These are phyloP conservation scores for Idaea dimidiata DNA, from an alignment of 2,888 invertebrate species.

Conservation along the genomic window DNA sequence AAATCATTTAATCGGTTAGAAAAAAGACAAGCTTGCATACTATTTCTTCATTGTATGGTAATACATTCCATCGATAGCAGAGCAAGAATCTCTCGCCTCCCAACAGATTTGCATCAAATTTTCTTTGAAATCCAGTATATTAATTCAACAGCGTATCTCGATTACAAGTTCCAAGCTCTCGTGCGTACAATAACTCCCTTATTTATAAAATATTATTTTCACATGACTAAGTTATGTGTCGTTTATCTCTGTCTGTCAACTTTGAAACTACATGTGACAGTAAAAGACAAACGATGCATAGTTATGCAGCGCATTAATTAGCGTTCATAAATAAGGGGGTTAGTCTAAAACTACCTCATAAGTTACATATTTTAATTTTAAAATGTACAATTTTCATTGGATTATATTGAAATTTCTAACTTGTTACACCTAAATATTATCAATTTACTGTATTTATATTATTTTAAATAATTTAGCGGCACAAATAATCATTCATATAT, in stretches of 20 bases:
- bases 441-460: not conserved
- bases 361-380: not conserved
- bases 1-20: too few relatives aligned
- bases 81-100: not conserved
- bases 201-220: too few relatives aligned
- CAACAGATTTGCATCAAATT: not conserved
- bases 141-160: not conserved
- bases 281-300: too few relatives aligned
- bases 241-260: too few relatives aligned
- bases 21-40: too few relatives aligned
- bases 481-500: not conserved
- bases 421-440: not conserved
- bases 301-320: too few relatives aligned
- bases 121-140: not conserved
- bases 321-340: too few relatives aligned
- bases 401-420: not conserved
- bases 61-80: not conserved
- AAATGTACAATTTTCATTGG: not conserved
- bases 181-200: not conserved
- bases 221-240: too few relatives aligned
- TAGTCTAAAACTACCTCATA: not conserved
- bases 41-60: too few relatives aligned
- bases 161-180: not conserved
- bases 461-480: not conserved
- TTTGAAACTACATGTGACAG: too few relatives aligned